These are phyloP conservation scores for Betta splendens DNA, from an alignment of 2,797 vertebrate genomes.

Conservation along the genomic window DNA sequence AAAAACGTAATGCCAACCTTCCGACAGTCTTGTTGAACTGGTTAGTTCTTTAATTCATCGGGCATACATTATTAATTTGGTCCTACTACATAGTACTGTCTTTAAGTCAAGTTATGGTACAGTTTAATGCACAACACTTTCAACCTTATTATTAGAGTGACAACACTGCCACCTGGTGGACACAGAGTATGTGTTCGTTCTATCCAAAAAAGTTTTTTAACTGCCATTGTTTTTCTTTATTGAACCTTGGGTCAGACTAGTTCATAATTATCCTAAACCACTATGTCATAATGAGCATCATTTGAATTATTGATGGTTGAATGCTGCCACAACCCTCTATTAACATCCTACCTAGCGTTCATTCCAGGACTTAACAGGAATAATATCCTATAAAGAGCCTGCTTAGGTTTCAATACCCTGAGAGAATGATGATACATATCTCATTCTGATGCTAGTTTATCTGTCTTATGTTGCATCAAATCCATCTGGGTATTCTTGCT, in stretches of 20 bases:
- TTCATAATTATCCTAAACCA: background rate
- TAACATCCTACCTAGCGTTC: background rate
- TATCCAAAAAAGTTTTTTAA: background rate
- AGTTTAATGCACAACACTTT: background rate
- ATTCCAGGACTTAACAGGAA: background rate
- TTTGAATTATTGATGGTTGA: background rate
- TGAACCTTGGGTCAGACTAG: background rate
- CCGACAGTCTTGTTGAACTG: too few relatives aligned
- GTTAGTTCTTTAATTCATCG: too few relatives aligned
- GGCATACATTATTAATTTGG: too few relatives aligned
- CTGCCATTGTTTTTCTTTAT: background rate
- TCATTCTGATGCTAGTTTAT: constrained; percentile 9
- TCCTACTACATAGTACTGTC: background rate
- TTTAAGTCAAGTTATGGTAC: background rate
- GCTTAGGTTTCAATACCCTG: background rate
- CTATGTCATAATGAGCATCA: background rate
- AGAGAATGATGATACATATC: constrained; percentile 8
- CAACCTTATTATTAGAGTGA: background rate
- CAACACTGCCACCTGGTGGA: constrained; percentile 69
- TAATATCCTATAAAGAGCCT: background rate
- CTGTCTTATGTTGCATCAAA: constrained; percentile 41
- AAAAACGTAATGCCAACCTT: too few relatives aligned
- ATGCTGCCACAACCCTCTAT: background rate
- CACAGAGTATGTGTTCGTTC: background rate
- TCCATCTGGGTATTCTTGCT: constrained; percentile 28